phyloP scores from a whole-genome alignment of 2,888 invertebrate genomes.

The Coelogynopora nodosa region DNA sequence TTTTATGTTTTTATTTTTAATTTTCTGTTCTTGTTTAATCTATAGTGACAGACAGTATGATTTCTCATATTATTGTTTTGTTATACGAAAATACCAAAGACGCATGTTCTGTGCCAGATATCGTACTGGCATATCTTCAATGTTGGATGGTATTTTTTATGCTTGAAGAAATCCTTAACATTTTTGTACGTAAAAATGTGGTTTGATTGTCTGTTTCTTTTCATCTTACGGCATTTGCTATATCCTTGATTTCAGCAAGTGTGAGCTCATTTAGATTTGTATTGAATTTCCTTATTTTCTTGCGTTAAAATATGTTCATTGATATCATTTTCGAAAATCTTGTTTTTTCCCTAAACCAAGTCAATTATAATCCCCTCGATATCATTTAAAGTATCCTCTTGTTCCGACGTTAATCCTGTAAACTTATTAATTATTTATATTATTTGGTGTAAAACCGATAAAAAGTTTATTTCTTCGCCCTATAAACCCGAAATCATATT shows the following conservation, averaged over 20 bases:
- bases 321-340: neutral
- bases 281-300: neutral
- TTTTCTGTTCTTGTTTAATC: too few relatives aligned
- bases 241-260: neutral
- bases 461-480: neutral
- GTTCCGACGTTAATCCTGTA: neutral
- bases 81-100: neutral
- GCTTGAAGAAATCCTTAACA: neutral
- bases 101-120: neutral
- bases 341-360: neutral
- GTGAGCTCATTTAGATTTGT: neutral
- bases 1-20: too few relatives aligned
- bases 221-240: neutral
- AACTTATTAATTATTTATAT: neutral
- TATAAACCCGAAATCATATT: neutral
- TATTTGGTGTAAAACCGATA: neutral
- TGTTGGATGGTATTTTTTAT: neutral
- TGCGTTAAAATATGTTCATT: neutral
- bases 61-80: too few relatives aligned
- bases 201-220: neutral
- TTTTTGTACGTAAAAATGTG: neutral
- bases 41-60: too few relatives aligned
- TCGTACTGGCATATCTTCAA: neutral
- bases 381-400: neutral
- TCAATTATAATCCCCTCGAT: neutral